phyloP scores from a whole-genome alignment of 2,113 vertebrate species.

The Sphaerodactylus townsendi region DNA sequence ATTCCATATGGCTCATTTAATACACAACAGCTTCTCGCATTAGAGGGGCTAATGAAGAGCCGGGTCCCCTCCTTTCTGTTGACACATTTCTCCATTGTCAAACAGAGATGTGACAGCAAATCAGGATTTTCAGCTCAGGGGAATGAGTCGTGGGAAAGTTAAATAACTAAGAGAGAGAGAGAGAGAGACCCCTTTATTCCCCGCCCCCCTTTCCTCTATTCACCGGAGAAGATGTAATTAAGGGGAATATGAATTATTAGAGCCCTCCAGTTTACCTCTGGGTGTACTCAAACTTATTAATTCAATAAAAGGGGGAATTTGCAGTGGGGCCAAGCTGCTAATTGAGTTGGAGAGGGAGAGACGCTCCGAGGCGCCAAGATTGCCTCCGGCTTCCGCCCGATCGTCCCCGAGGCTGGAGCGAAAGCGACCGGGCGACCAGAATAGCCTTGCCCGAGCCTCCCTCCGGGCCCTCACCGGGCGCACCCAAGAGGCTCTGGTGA shows the following conservation, averaged over 20 bases:
- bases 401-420: background rate
- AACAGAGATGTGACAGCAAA: slow-evolving; percentile 86
- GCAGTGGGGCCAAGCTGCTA: slow-evolving; percentile 69
- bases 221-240: slow-evolving; percentile 78
- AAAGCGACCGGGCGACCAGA: too few relatives aligned
- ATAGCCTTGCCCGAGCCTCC: background rate
- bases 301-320: slow-evolving; percentile 74
- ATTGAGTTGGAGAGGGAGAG: slow-evolving; percentile 70
- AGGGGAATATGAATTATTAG: slow-evolving; percentile 83
- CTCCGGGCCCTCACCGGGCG: too few relatives aligned
- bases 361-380: slow-evolving; percentile 38
- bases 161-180: slow-evolving; percentile 85
- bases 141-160: slow-evolving; percentile 97
- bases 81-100: slow-evolving; percentile 97
- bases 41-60: slow-evolving; percentile 84
- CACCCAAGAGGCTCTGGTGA: too few relatives aligned
- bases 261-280: slow-evolving; percentile 78
- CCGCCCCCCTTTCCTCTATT: slow-evolving; percentile 70
- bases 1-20: slow-evolving; percentile 99
- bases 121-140: slow-evolving; percentile 82
- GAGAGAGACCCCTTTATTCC: slow-evolving; percentile 37
- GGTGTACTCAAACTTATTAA: slow-evolving; percentile 77
- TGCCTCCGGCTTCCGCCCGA: slow-evolving; percentile 44
- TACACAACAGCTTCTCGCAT: slow-evolving; percentile 95
- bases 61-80: slow-evolving; percentile 87